Conservation (phyloP, 1,140 invertebrate species). For the Stegodyphus mimosarum region DNA sequence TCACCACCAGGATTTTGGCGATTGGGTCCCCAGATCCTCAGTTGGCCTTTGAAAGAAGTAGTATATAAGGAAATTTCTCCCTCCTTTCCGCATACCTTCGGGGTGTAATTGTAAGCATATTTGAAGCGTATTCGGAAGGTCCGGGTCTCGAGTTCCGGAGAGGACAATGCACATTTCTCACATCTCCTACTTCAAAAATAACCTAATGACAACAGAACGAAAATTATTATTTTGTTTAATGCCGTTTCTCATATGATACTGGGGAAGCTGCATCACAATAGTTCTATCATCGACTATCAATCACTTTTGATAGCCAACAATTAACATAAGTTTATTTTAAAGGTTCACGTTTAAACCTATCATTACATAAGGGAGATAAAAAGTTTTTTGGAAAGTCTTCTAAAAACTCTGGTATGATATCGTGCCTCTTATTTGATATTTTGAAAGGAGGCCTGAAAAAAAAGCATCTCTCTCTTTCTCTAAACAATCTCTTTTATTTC, state of each 20-base stretch:
- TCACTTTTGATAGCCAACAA: not conserved
- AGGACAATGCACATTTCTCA: no score
- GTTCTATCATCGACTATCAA: not conserved
- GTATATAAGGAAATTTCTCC: no score
- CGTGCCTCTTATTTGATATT: not conserved
- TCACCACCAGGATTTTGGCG: no score
- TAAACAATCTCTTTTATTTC: not conserved
- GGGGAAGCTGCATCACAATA: not conserved
- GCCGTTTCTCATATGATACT: not conserved
- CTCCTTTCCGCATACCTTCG: no score
- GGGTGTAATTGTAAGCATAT: no score
- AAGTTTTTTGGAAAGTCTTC: not conserved
- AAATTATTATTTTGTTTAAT: not conserved
- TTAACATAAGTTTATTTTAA: not conserved
- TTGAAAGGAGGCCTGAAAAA: not conserved
- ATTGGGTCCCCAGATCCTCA: no score
- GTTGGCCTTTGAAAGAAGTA: no score
- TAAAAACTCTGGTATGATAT: not conserved
- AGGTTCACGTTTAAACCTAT: not conserved
- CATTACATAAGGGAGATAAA: not conserved
- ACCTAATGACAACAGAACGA: not conserved
- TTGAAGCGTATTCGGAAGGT: no score
- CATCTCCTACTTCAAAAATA: no score
- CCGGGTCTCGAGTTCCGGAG: no score
- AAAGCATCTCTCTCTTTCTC: not conserved